Base-by-base conservation (phyloP, 2,113 vertebrate genomes). In the Stercorarius parasiticus region DNA sequence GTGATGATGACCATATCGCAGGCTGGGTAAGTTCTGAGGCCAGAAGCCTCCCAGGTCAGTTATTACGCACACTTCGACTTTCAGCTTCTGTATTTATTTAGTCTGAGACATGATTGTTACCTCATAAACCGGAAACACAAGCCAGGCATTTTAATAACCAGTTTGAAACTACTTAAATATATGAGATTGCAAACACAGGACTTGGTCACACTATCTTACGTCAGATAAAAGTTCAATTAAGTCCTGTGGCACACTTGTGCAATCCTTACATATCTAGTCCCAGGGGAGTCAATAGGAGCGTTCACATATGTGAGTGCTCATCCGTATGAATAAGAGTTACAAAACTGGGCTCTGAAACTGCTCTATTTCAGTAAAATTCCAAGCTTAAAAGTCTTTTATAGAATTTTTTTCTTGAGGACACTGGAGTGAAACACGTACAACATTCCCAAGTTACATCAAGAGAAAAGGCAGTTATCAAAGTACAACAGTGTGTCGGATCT, bases 141-240 rank as follows among this genome's bases (percentile, higher is more conserved):
- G 81, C 32, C 91, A 95, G 58, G 86, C 9, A 94, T 94, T 94
- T 96, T 95, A 97, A 97, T 97, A 84, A 93, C 53, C 62, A 85
- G 91, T 91, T 58, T 94, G 91, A 93, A 91, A 93, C n/a, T 0
- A 80, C 86, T 87, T 94, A 95, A 91, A 91, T 80, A 91, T 12
- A 53, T 73, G 53, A 96, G 95, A 82, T 7, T 94, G 93, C 95
- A 87, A 94, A 95, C 2, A 7, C 22, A 79, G 66, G 86, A 70
- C 84, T 94, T 93, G 81, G 87, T 97, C 86, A 97, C 52, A 58
- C 50, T 73, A 38, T 66, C 70, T 78, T 96, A 94, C 97, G 95
- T 97, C 95, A 97, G 91, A 91, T 94, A 89, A 90, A 95, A 95
- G 62, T 88, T 80, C 92, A 96, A 96, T 95, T 95, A 96, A 86